phyloP scores from a whole-genome alignment of 2,113 vertebrate genomes.

The Oryzias celebensis region DNA sequence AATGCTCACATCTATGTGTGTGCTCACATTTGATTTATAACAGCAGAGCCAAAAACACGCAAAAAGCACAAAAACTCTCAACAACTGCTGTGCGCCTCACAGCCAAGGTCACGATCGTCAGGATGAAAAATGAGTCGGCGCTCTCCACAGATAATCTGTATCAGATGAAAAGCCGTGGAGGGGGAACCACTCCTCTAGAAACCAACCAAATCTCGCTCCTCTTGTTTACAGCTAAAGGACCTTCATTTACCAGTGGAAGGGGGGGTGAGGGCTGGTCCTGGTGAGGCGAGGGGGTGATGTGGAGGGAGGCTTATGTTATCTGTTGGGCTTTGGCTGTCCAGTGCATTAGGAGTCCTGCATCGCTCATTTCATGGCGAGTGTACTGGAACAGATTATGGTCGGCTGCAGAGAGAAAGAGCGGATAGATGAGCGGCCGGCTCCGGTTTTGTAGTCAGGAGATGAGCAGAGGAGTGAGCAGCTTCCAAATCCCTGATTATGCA shows the following conservation, averaged over 20 bases:
- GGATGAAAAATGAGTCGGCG: constrained; percentile 46
- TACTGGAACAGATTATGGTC: constrained; percentile 74
- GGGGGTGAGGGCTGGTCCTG: constrained; percentile 22
- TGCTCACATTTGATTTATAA: constrained; percentile 67
- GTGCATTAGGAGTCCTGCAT: constrained; percentile 67
- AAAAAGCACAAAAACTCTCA: constrained; percentile 42
- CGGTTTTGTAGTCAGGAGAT: constrained; percentile 64
- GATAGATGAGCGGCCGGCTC: constrained; percentile 17
- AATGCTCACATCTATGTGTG: constrained; percentile 50
- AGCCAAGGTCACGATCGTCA: constrained; percentile 56
- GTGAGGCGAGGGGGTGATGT: neutral
- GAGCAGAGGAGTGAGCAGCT: constrained; percentile 60
- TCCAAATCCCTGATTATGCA: constrained; percentile 71
- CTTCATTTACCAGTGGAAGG: constrained; percentile 46
- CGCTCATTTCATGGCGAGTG: constrained; percentile 71
- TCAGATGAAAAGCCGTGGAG: constrained; percentile 37
- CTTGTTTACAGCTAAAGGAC: constrained; percentile 57
- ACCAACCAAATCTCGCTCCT: constrained; percentile 51
- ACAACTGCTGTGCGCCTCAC: constrained; percentile 34
- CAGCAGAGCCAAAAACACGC: constrained; percentile 54
- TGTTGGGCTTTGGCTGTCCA: constrained; percentile 70
- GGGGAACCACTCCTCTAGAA: constrained; percentile 43
- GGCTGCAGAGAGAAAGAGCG: constrained; percentile 46
- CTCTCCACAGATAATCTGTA: constrained; percentile 50
- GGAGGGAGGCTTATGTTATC: constrained; percentile 65